These are phyloP conservation scores for Sternarchorhynchus goeldii DNA, from an alignment of 2,797 vertebrate genomes.

Conservation along the genomic window DNA sequence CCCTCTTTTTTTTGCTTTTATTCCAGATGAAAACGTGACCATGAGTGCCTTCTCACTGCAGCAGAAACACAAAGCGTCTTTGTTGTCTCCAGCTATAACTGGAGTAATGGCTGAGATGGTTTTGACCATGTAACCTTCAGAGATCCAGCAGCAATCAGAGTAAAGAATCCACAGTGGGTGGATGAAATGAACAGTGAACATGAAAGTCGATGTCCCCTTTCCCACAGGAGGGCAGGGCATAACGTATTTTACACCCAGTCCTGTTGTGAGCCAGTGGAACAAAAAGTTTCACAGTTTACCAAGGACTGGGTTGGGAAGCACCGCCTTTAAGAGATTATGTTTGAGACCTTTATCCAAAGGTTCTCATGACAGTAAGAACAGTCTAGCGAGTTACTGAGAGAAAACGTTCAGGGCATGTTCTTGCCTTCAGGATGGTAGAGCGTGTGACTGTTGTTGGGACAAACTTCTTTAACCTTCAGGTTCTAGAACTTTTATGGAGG, in stretches of 20 bases:
- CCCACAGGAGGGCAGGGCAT: not conserved
- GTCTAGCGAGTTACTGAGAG: too few relatives aligned
- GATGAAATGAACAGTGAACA: constrained; percentile 13
- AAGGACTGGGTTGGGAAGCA: too few relatives aligned
- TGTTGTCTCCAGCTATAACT: constrained; percentile 37
- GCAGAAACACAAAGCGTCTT: constrained; percentile 38
- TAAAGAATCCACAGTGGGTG: not conserved
- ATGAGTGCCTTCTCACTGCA: not conserved
- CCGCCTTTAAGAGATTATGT: too few relatives aligned
- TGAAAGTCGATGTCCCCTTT: constrained; percentile 17
- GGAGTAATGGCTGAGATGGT: constrained; percentile 11
- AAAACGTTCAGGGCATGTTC: too few relatives aligned
- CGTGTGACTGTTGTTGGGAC: not conserved
- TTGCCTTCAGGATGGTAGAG: not conserved
- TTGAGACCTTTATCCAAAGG: too few relatives aligned
- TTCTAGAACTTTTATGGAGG: not conserved
- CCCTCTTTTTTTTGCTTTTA: not conserved
- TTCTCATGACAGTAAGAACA: too few relatives aligned
- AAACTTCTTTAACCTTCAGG: too few relatives aligned
- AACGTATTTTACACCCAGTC: not conserved
- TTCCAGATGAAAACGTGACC: constrained; percentile 9
- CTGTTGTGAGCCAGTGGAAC: not conserved
- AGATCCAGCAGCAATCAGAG: not conserved
- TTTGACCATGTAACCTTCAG: constrained; percentile 38
- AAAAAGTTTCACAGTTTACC: not conserved